Base-by-base conservation (phyloP, 2,888 invertebrate species). In the Pocota personata region DNA sequence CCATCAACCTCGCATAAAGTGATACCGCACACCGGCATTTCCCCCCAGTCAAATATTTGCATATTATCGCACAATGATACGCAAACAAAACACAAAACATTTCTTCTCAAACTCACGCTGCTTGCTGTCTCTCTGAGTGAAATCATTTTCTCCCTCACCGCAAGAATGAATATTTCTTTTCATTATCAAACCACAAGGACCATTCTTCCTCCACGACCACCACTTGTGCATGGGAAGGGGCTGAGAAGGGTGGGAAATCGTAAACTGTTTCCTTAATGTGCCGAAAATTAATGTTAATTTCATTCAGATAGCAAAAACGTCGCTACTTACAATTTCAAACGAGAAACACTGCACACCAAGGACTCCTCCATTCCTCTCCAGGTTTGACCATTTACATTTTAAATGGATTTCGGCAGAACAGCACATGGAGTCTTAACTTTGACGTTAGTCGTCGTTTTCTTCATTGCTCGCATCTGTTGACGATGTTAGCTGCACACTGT, bases 271-370 rank as follows among this genome's bases (percentile, higher is more conserved):
- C 86, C 86, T 86, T 82, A 82, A 86, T 86, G 82, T 82, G 86
- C 86, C 86, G 72, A 86, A 86, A 86, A 86, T 86, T 86, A 86
- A 86, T 86, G 86, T 86, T 86, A 86, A 86, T 86, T 86, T 82
- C 86, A 86, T 86, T 86, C 86, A 86, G 86, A 86, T 86, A 86
- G 76, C 82, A 72, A 86, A 82, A 76, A 72, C 82, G 80, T 86
- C 76, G 86, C 82, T 82, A 72, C 76, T 86, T 82, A 86, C 76
- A 82, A 66, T 71, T 82, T 82, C 82, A 82, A 76, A 80, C 71
- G 84, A 55, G 64, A 64, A 64, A 57, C 40, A 30, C 21, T 19
- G 48, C 64, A 66, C 71, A 32, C 14, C 37, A 60, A 43, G 37
- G 60, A 37, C 37, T 48, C n/a, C 19, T n/a, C 24, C 32, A 46